Evolutionary conservation across 2,797 vertebrate genomes (phyloP), one percentile per base, ranked within the genome.

Genomic region (Phataginus tricuspis): DNA sequence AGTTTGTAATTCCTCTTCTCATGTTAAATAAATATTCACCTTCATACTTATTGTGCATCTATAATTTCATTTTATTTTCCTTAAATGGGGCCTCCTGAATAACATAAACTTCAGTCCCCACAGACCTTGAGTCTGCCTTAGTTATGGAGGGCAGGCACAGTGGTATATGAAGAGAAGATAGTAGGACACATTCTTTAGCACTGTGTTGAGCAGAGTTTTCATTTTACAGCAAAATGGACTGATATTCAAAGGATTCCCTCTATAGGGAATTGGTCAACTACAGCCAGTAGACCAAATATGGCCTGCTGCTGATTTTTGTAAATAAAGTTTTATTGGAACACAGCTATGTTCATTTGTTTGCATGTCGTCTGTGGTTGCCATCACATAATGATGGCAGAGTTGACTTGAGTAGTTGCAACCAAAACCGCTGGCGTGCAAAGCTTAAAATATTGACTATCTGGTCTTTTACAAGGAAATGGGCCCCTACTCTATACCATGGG

Each of bases 261-360:
- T 9, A 10, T 75, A 34, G 13, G 25, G 9, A 53, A n/a, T 42
- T 63, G 63, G 55, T 16, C n/a, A 80, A n/a, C n/a, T 23, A n/a
- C 31, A 57, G 45, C 13, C 34, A 15, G 14, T 55, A 5, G 31
- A 2, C 25, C 59, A 29, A 51, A 27, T 31, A 18, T 39, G 34
- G 31, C 51, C 53, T 18, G 7, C 7, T 49, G 37, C 4, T 9
- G 64, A 7, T 13, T 80, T 85, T 55, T 75, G 45, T 61, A 69
- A 91, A 93, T 77, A 82, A 96, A 88, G 66, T 87, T 87, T 96
- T 93, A 92, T 53, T 88, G 85, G 37, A 57, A 92, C 55, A 55
- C 1, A 2, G 15, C 39, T 42, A 37, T 25, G 29, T 55, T 85
- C n/a, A 23, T 25, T 31, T 80, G 31, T 69, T 61, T 63, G 18